Evolutionary conservation across 2,888 invertebrate species (phyloP).

Genomic region (Yponomeuta plumbellus): DNA sequence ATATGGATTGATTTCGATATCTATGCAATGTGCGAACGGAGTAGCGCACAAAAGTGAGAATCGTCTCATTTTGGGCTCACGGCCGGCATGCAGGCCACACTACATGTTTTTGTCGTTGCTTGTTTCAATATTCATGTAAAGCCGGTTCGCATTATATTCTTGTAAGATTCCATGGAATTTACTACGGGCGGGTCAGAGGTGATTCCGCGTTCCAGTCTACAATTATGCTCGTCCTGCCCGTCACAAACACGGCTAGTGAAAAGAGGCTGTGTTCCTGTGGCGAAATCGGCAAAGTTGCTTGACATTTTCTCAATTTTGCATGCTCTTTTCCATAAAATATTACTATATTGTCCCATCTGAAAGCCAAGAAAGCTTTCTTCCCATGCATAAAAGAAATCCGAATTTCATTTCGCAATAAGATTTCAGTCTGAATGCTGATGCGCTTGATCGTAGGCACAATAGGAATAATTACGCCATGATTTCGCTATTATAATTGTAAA

Average conservation of each 20-base stretch:
- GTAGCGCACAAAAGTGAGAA: constrained; percentile 9
- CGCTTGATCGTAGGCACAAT: background rate
- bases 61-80: constrained; percentile 34
- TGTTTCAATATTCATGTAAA: constrained; percentile 22
- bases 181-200: background rate
- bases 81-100: constrained; percentile 33
- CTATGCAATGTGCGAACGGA: too few relatives aligned
- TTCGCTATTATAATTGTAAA: background rate
- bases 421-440: background rate
- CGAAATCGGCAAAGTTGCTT: background rate
- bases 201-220: constrained; percentile 22
- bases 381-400: background rate
- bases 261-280: background rate
- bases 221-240: background rate
- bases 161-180: constrained; percentile 6
- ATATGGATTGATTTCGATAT: too few relatives aligned
- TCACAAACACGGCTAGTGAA: background rate
- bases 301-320: background rate
- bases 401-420: background rate
- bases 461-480: background rate
- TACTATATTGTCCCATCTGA: background rate
- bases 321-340: background rate
- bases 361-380: background rate
- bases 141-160: constrained; percentile 15
- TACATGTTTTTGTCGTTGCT: constrained; percentile 19